phyloP scores from a whole-genome alignment of 2,113 vertebrate species.

The Erpornis zantholeuca region DNA sequence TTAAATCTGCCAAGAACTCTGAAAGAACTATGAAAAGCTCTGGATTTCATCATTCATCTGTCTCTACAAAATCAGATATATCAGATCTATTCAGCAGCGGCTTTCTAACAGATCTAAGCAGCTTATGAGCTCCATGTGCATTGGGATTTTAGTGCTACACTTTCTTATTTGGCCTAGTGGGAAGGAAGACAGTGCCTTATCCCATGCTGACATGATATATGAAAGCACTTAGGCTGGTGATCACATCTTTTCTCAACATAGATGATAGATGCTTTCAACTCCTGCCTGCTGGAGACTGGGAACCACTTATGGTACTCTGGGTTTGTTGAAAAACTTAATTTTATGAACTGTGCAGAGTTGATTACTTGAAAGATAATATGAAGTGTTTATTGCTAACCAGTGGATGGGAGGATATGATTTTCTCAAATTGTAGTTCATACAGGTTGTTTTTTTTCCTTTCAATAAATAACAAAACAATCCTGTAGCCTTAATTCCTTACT shows the following conservation, averaged over 20 bases:
- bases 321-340: background rate
- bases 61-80: background rate
- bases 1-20: background rate
- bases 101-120: background rate
- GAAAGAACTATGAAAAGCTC: background rate
- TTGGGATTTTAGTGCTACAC: background rate
- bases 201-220: background rate
- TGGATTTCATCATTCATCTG: background rate
- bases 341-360: background rate
- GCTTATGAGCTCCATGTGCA: background rate
- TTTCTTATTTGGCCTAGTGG: background rate
- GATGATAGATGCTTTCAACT: background rate
- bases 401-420: background rate
- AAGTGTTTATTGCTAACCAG: background rate
- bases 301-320: background rate
- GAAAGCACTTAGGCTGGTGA: background rate
- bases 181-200: background rate
- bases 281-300: background rate
- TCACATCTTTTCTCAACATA: background rate
- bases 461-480: background rate
- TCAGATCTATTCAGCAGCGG: accelerated
- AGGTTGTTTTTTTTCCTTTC: background rate
- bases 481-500: background rate
- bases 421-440: background rate
- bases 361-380: background rate